Evolutionary conservation across 2,113 vertebrate genomes (phyloP), one percentile per base, ranked within the genome.

Genomic region (Indicator indicator): DNA sequence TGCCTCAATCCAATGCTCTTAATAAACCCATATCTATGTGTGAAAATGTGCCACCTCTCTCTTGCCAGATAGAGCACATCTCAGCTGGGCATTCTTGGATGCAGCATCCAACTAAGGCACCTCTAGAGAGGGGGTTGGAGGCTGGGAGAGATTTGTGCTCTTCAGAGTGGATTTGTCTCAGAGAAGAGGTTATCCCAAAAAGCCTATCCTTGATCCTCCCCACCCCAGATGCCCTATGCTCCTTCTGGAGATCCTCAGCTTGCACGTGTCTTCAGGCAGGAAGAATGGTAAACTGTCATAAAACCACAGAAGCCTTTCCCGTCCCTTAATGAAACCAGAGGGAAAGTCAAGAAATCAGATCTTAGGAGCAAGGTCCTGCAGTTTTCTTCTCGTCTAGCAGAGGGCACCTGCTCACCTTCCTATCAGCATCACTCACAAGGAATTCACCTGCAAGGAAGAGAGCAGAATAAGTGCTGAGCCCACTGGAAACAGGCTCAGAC

Each of bases 171-270:
- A 24, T 73, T 75, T 75, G 24, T 50, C 91, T 71, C 78, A 63
- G 17, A 59, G 46, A 82, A 54, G 23, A 54, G 8, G 9, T 36
- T 50, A 42, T 24, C 40, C 46, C n/a, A 16, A 27, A 90, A 88
- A 56, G 6, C 8, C 28, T 32, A 1, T 52, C 36, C 4, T 9
- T 1, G 1, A 11, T 55, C 9, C 13, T 59, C 3, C 5, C 15
- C 0, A 0, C 12, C 9, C 6, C 9, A 38, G 18, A 46, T 69
- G 6, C 16, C 16, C 10, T 42, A 1, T 68, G 72, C 38, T 67
- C 18, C 44, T 71, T 44, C 59, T 82, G 65, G 36, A 76, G 23
- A 73, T 15, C 12, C 4, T 32, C 14, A 71, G 0, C 17, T 44
- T 58, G 20, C 33, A 48, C 5, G 19, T 72, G 40, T n/a, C 50